Percentiles rank a stretch among this genome's conserved stretches.
These are phyloP conservation scores for Lasioglossum morio DNA, from an alignment of 2,888 invertebrate genomes.

Conservation along the genomic window DNA sequence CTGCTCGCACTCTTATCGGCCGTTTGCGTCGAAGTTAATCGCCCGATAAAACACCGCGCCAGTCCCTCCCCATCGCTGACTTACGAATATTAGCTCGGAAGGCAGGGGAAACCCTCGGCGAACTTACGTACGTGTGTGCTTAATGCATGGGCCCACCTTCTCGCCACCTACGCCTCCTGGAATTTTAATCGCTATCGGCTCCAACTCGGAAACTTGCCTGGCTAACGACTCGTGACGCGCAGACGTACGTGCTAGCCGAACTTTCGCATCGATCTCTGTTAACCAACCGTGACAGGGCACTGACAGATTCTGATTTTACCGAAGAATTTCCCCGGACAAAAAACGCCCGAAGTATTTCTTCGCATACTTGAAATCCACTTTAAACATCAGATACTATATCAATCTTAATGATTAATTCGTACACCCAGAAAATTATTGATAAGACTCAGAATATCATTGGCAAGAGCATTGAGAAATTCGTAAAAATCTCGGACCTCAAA, in stretches of 20 bases:
- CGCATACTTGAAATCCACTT: not conserved
- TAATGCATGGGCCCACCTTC: constrained; percentile 12
- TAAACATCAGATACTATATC: not conserved
- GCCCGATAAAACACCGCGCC: constrained; percentile 40
- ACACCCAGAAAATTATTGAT: no score
- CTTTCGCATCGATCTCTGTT: not conserved
- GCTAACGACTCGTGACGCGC: not conserved
- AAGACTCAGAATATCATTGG: no score
- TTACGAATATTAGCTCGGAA: constrained; percentile 34
- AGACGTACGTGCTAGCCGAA: not conserved
- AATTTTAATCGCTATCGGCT: constrained; percentile 26
- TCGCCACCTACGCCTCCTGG: not conserved
- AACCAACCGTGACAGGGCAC: not conserved
- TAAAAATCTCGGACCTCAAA: no score
- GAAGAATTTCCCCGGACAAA: not conserved
- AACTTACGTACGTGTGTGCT: not conserved
- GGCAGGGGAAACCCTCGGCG: constrained; percentile 8
- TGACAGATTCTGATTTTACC: not conserved
- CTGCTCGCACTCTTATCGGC: constrained; percentile 58
- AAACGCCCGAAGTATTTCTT: not conserved
- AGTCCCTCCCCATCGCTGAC: not conserved
- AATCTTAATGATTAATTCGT: no score
- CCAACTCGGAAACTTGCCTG: not conserved
- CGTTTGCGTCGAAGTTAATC: constrained; percentile 65
- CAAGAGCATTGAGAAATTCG: no score